These are phyloP conservation scores for Corythaixoides concolor DNA, from an alignment of 2,113 vertebrate species.

Conservation along the genomic window DNA sequence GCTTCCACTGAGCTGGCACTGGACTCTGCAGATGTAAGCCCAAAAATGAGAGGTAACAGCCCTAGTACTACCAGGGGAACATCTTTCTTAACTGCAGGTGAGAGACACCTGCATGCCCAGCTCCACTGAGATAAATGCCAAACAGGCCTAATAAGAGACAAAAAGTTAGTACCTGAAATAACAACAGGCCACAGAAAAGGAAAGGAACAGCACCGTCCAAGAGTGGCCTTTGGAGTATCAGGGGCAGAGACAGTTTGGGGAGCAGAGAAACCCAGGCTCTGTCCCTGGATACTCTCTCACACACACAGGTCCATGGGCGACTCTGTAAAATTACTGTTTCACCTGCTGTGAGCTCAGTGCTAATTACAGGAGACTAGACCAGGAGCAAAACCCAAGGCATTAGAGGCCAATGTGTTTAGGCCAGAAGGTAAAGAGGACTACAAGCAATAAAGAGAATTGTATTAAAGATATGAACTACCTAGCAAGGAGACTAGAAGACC, in stretches of 20 bases:
- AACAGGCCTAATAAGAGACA: not conserved
- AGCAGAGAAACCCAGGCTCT: not conserved
- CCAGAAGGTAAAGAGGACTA: constrained; percentile 44
- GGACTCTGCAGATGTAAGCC: not conserved
- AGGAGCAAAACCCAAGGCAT: not conserved
- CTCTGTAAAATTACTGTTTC: not conserved
- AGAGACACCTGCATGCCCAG: not conserved
- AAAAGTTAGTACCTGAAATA: not conserved
- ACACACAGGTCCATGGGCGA: not conserved
- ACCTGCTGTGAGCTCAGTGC: not conserved
- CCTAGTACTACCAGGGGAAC: not conserved
- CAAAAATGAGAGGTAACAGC: not conserved
- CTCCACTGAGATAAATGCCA: not conserved
- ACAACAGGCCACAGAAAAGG: not conserved
- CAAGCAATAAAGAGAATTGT: constrained; percentile 59
- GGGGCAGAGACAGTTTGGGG: not conserved
- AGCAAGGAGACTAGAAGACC: constrained; percentile 31
- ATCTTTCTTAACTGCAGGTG: not conserved
- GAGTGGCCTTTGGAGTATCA: not conserved
- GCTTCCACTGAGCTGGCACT: not conserved
- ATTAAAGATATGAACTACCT: constrained; percentile 56
- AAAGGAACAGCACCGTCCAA: not conserved
- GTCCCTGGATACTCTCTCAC: not conserved
- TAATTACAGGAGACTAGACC: constrained; percentile 21
- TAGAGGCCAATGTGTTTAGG: not conserved